Base-by-base conservation (phyloP, 2,888 invertebrate species). In the Plagiodera versicolora region DNA sequence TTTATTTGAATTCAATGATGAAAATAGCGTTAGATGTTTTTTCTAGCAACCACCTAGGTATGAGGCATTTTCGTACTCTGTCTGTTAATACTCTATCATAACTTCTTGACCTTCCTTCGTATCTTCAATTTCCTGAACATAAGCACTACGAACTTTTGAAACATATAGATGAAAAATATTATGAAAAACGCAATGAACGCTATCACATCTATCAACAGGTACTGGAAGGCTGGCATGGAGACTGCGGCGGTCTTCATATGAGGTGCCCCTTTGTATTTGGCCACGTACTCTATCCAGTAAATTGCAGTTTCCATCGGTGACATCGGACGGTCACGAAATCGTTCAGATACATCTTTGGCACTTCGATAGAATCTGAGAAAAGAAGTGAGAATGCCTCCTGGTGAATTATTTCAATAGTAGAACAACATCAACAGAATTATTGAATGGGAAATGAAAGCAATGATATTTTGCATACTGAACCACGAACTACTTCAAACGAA, bases 211-310 rank as follows among this genome's bases (percentile, higher is more conserved):
- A 86, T 70, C 48, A 83, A 78, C 10, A 80, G 71, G 68, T 83
- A 83, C 66, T 86, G 83, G 68, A 85, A 85, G 17, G 80, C 72
- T 0, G 85, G 84, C 67, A 83, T 82, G 60, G 83, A 83, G 0
- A 84, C 85, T 1, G 85, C 84, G 1, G 84, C 80, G 0, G 86
- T 79, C 0, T 84, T 73, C 71, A 88, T 82, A 0, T 80, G 81
- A 17, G 69, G 75, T 0, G 85, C 86, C 0, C 88, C 87, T 4
- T 80, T 77, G 0, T 87, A 85, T 20, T 82, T 79, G 0, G 83
- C 85, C 0, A 87, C 85, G 72, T 88, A 85, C 72, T 89, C 88
- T 19, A 87, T 83, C 89, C 88, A 89, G 80, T 86, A 85, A 8
- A 86, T 79, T 9, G 89, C 83, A 6, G 85, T 85, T 18, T 85